These are phyloP conservation scores for Petroica traversi DNA, from an alignment of 2,113 vertebrate genomes.

Conservation along the genomic window DNA sequence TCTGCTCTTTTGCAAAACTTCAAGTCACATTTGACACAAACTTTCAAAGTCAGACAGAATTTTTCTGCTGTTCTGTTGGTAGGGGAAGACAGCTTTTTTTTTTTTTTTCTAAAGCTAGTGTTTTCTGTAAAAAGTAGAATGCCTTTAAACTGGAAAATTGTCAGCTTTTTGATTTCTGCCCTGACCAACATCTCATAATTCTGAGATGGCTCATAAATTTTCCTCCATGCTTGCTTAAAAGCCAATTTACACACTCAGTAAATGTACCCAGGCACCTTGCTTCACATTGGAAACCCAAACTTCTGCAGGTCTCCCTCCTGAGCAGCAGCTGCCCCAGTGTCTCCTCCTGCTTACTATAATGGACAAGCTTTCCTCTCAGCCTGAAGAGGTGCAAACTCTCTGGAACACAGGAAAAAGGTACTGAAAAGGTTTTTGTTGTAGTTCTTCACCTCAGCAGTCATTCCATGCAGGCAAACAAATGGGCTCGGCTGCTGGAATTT, in stretches of 20 bases:
- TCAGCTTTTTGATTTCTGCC: neutral
- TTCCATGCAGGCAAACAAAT: neutral
- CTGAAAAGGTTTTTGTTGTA: slow-evolving; percentile 72
- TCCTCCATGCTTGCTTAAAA: neutral
- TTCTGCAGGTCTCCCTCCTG: slow-evolving; percentile 74
- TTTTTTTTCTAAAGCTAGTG: neutral
- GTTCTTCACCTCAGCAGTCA: neutral
- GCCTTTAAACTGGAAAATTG: neutral
- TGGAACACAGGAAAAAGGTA: slow-evolving; percentile 81
- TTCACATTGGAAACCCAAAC: neutral
- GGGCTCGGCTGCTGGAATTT: neutral
- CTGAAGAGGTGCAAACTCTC: slow-evolving; percentile 80
- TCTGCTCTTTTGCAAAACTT: neutral
- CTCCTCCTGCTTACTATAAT: slow-evolving; percentile 81
- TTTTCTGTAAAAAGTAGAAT: neutral
- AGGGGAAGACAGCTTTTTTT: neutral
- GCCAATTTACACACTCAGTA: neutral
- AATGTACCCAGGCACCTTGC: neutral
- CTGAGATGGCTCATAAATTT: neutral
- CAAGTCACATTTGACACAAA: neutral
- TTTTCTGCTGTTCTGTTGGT: neutral
- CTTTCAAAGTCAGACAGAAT: neutral
- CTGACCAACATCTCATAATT: neutral
- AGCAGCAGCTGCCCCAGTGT: slow-evolving; percentile 85
- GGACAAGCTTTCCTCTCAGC: slow-evolving; percentile 80